phyloP scores from a whole-genome alignment of 2,113 vertebrate genomes.

The Lepus europaeus region DNA sequence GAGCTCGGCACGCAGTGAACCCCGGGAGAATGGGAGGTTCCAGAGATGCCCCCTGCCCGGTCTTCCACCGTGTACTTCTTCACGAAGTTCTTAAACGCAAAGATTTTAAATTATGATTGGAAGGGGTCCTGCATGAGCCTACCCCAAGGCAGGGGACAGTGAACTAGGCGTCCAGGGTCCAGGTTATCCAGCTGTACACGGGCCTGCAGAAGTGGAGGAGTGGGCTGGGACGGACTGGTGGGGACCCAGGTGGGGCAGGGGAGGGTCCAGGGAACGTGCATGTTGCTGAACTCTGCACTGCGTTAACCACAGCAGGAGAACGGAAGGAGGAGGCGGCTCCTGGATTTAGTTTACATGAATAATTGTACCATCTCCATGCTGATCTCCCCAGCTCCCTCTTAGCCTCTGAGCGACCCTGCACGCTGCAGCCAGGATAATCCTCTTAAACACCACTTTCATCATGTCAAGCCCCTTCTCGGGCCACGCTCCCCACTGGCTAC shows the following conservation, averaged over 20 bases:
- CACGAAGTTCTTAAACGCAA: background rate
- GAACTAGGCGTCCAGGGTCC: background rate
- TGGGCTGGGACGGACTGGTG: too few relatives aligned
- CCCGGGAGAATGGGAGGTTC: fast-evolving
- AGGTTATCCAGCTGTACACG: fast-evolving
- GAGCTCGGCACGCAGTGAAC: fast-evolving
- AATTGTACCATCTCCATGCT: background rate
- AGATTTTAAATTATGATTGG: background rate
- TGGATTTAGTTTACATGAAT: background rate
- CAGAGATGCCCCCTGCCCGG: fast-evolving
- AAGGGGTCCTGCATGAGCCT: background rate
- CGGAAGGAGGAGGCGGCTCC: background rate
- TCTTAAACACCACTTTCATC: background rate
- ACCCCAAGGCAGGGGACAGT: background rate
- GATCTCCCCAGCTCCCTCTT: background rate
- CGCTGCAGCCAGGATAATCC: background rate
- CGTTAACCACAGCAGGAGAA: background rate
- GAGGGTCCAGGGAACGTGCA: fast-evolving
- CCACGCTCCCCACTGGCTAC: background rate
- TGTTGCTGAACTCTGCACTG: background rate
- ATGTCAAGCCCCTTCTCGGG: background rate
- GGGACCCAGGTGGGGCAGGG: too few relatives aligned
- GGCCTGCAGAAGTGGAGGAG: background rate
- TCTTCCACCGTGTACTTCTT: background rate
- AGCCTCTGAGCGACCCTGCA: background rate